Base-by-base conservation (phyloP, 2,888 invertebrate species). In the Lottia scabra region DNA sequence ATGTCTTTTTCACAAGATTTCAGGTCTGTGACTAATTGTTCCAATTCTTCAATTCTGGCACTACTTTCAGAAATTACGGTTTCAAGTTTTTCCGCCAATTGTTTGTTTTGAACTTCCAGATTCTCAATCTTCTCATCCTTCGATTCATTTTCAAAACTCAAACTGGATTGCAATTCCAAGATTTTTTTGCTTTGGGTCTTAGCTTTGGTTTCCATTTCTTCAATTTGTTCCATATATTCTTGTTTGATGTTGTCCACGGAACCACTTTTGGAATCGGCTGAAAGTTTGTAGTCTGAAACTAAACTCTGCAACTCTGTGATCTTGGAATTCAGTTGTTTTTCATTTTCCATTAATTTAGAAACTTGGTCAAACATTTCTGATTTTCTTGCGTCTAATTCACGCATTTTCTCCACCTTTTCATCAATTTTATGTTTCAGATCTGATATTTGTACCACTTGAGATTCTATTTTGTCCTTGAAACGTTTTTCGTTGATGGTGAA, bases 341-440 rank as follows among this genome's bases (percentile, higher is more conserved):
- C 45, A 66, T 76, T 73, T 64, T 77, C 77, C 75, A 77, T 75
- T 12, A 77, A 68, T 27, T 73, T 65, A 13, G 77, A 73, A 38
- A 77, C 75, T 38, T 72, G 75, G n/a, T 75, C 67, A 67, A 76
- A 76, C 46, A 78, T 67, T 13, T 72, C 67, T 46, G 75, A 75
- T 64, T 78, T 75, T 23, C 19, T 56, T 12, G 56, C 23, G 23
- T 74, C 68, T n/a, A 74, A 26, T 16, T 10, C 19, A n/a, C 44
- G 43, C 62, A 68, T 66, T 15, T 62, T 30, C 12, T 19, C 15
- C 26, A 67, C 46, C 62, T 72, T 69, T 27, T 73, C 67, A 23
- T 63, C 62, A 13, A 48, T 71, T 65, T 72, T 63, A 46, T 43
- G 48, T 23, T 72, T 68, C 10, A 73, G 68, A 19, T 77, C 65